These are phyloP conservation scores for Rhyacophila brunnea DNA, from an alignment of 1,140 invertebrate genomes.

Conservation along the genomic window DNA sequence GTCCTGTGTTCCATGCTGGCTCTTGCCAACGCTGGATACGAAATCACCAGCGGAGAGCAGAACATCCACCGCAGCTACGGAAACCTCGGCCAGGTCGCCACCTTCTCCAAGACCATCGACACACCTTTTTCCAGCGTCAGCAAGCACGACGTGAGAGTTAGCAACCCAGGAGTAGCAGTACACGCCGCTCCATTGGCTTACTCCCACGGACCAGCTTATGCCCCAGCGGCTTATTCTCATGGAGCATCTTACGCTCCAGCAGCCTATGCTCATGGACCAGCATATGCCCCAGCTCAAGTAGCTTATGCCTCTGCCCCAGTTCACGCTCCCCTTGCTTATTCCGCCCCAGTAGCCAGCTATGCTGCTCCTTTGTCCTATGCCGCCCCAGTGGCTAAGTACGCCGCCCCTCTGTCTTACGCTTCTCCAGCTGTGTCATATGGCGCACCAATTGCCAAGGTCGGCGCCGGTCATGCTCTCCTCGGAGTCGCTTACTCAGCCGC, in stretches of 20 bases:
- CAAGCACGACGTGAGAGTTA: conserved; percentile 62
- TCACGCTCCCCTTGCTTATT: conserved; percentile 10
- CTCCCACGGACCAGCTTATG: conserved; percentile 33
- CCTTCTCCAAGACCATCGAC: conserved; percentile 63
- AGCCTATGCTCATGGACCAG: conserved; percentile 49
- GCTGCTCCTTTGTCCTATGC: conserved; percentile 45
- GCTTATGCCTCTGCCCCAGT: conserved; percentile 35
- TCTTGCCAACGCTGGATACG: conserved; percentile 38
- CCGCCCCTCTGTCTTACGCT: conserved; percentile 42
- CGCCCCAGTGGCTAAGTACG: conserved; percentile 34
- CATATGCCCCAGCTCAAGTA: conserved; percentile 37
- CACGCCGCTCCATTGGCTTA: conserved; percentile 28
- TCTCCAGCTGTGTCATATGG: conserved; percentile 42
- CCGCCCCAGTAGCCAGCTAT: conserved; percentile 33
- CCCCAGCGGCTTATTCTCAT: conserved; percentile 16
- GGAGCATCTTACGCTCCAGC: conserved; percentile 39
- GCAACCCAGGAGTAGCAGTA: conserved; percentile 57
- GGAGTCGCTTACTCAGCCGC: conserved; percentile 64
- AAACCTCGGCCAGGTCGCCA: conserved; percentile 63
- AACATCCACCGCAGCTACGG: conserved; percentile 63
- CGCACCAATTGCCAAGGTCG: conserved; percentile 43
- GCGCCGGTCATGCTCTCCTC: conserved; percentile 48
- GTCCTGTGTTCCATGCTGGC: conserved; percentile 46
- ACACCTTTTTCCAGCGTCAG: conserved; percentile 68
- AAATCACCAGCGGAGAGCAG: conserved; percentile 59